Base-by-base conservation (phyloP, 1,140 invertebrate genomes). In the Heliconius hermathena region DNA sequence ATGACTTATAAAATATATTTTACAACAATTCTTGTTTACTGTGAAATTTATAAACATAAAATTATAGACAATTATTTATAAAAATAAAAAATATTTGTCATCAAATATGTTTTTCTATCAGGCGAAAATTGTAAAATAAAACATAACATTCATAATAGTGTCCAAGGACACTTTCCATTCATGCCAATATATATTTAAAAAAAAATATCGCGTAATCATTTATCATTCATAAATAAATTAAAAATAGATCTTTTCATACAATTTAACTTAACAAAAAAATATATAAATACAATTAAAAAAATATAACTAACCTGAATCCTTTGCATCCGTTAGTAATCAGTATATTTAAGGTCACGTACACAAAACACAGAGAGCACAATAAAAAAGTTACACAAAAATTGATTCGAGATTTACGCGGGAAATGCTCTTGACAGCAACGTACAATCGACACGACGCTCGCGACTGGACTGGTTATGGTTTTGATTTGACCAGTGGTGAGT, bases 331-430 rank as follows among this genome's bases (percentile, higher is more conserved):
- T n/a, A 83, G 86, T 73, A 83, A 46, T 46, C 77, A 82, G 80
- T 82, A 76, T 66, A 83, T 76, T 46, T 60, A 80, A 72, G 13
- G 81, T 82, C 88, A 91, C 86, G 84, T 85, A 76, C 85, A 87
- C 87, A 83, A 84, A 73, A 86, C 84, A 84, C 84, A 83, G 85
- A 66, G 83, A 83, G 81, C 82, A 84, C 85, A 84, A 77, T 76
- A 83, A 88, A 87, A 85, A 87, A 84, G 87, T 86, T 79, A 85
- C 82, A 79, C 84, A 87, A 87, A 76, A 85, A 80, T 82, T 87
- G 83, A 71, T 83, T 85, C 83, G 82, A 83, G 84, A 74, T 76
- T 85, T 83, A 77, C 82, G 83, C 82, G 82, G 83, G 73, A 82
- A 77, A 83, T 83, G 83, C 38, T 76, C 5, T 52, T 16, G 33